Evolutionary conservation across 1,140 invertebrate species (phyloP).

Genomic region (Thalassaphorura encarpata): DNA sequence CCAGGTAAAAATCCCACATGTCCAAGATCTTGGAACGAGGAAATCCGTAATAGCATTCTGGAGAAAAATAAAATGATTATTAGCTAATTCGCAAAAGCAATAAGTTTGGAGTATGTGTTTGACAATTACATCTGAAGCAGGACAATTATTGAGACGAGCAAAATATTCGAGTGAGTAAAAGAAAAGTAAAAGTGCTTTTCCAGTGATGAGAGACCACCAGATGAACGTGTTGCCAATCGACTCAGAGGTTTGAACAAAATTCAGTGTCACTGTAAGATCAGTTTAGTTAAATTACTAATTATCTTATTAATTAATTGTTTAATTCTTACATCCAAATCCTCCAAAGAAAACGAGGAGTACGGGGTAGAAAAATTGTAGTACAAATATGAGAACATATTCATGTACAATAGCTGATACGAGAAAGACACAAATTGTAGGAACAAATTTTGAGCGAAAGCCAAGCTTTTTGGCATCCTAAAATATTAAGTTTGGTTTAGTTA

Average conservation of each 20-base stretch:
- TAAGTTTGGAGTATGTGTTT: not conserved
- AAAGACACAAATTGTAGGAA: constrained; percentile 40
- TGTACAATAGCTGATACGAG: constrained; percentile 60
- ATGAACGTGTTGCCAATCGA: constrained; percentile 62
- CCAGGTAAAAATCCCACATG: too few relatives aligned
- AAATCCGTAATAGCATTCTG: constrained; percentile 39
- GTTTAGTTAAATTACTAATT: too few relatives aligned
- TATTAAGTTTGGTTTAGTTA: too few relatives aligned
- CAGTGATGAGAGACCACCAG: constrained; percentile 62
- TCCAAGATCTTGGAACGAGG: constrained; percentile 49
- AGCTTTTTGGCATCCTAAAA: constrained; percentile 38
- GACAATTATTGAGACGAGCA: constrained; percentile 62
- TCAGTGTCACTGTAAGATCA: not conserved
- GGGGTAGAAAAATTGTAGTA: constrained; percentile 75
- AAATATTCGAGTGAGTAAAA: constrained; percentile 77
- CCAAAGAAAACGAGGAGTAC: constrained; percentile 63
- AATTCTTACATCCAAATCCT: constrained; percentile 44
- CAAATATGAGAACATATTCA: constrained; percentile 68
- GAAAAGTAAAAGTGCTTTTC: constrained; percentile 61
- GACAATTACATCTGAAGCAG: constrained; percentile 35
- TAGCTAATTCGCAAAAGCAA: not conserved
- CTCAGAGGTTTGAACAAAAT: not conserved
- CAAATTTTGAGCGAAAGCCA: constrained; percentile 35
- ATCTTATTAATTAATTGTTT: too few relatives aligned
- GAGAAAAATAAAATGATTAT: not conserved